phyloP scores from a whole-genome alignment of 2,888 invertebrate species.

The Lydus trimaculatus region DNA sequence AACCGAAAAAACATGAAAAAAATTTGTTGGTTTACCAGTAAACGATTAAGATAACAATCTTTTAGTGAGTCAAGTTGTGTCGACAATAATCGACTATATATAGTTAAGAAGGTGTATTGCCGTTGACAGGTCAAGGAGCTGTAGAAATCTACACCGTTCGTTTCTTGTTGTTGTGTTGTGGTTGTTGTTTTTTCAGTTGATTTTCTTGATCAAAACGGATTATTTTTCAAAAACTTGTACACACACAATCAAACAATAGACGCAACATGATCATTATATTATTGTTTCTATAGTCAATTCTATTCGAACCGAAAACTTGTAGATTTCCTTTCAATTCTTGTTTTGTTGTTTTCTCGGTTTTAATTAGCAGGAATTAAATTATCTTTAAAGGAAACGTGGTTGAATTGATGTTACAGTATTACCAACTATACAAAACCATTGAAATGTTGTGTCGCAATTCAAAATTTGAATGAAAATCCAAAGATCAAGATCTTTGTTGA shows the following conservation, averaged over 20 bases:
- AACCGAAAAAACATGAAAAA: not conserved
- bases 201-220: too few species aligned
- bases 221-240: too few species aligned
- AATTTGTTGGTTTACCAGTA: not conserved
- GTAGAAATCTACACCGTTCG: too few species aligned
- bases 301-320: not conserved
- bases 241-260: too few species aligned
- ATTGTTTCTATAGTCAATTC: not conserved
- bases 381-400: not conserved
- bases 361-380: not conserved
- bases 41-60: not conserved
- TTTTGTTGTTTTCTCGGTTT: not conserved
- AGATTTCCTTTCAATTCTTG: not conserved
- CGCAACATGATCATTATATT: not conserved
- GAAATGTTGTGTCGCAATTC: slow-evolving; percentile 14
- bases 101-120: too few species aligned
- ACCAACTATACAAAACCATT: not conserved
- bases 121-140: not conserved
- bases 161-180: too few species aligned
- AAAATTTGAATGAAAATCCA: slow-evolving; percentile 24
- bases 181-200: too few species aligned
- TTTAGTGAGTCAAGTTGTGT: not conserved
- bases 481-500: slow-evolving; percentile 29
- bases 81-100: not conserved
- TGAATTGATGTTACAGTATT: not conserved